Base-by-base conservation (phyloP, 2,888 invertebrate genomes). In the Nezara viridula region DNA sequence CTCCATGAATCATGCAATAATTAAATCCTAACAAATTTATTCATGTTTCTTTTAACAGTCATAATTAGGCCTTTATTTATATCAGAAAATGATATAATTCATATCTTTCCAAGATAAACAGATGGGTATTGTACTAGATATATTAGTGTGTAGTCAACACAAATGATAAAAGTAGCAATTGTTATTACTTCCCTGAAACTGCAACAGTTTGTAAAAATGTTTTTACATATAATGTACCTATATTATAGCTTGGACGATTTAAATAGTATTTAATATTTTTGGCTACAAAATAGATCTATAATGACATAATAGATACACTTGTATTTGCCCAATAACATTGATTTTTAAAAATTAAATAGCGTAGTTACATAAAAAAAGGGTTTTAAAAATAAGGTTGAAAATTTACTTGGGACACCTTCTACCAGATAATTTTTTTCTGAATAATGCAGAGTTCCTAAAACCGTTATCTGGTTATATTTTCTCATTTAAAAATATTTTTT, bases 31-130 rank as follows among this genome's bases (percentile, higher is more conserved):
- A n/a, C 12, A 12, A 55, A 55, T 7, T 27, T 5, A 60, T 14
- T 60, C 16, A 60, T 60, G 7, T 73, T 66, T 66, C 27, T 55
- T 60, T 55, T 60, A 27, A 60, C 14, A 60, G 32, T 73, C 37
- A 73, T 73, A 73, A 73, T 73, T 73, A 73, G 66, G 66, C 66
- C 66, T 16, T 60, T 27, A 14, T n/a, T n/a, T 4, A 73, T 73
- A 37, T 73, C 66, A 37, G 37, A 73, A 73, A 37, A 73, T 37
- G 32, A 19, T 37, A 37, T 60, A 12, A 27, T 73, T 73, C 37
- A 37, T 73, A 73, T 16, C 19, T 19, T 37, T 73, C 19, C 27
- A 27, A 60, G 27, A 60, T 60, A 73, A 73, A 37, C 32, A 73
- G 21, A 37, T 73, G 27, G 37, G 21, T 73, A 73, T 7, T 73